Conservation (phyloP, 2,888 invertebrate species). For the Lasioglossum lativentre region DNA sequence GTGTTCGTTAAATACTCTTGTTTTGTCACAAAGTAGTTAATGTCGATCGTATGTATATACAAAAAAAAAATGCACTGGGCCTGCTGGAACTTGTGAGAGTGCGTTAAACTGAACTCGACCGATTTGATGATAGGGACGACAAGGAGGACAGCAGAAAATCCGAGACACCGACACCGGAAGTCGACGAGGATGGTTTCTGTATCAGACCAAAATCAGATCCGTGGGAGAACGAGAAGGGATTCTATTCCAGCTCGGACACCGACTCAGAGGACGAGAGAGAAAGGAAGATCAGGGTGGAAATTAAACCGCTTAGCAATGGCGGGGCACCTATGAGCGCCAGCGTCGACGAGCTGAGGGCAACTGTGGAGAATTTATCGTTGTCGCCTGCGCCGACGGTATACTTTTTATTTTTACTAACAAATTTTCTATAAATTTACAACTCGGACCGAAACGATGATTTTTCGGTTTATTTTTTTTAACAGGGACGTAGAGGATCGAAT, state of each 20-base stretch:
- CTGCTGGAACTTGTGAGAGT: constrained; percentile 67
- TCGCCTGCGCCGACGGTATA: constrained; percentile 91
- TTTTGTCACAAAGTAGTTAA: constrained; percentile 12
- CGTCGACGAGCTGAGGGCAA: constrained; percentile 96
- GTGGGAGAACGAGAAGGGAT: constrained; percentile 92
- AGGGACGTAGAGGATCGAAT: constrained; percentile 89
- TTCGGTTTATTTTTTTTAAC: constrained; percentile 34
- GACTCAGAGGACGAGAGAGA: constrained; percentile 95
- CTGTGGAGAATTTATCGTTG: constrained; percentile 95
- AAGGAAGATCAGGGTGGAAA: constrained; percentile 96
- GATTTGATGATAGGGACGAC: constrained; percentile 87
- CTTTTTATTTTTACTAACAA: constrained; percentile 73
- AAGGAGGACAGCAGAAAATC: constrained; percentile 87
- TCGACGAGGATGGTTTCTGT: constrained; percentile 97
- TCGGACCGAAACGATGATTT: too few relatives aligned
- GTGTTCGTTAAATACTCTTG: not conserved
- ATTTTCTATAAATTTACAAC: too few relatives aligned
- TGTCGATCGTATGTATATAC: not conserved
- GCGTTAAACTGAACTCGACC: constrained; percentile 31
- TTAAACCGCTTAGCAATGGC: constrained; percentile 96
- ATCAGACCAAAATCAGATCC: constrained; percentile 93
- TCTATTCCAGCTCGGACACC: constrained; percentile 94
- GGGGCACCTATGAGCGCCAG: constrained; percentile 96
- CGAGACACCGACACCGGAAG: constrained; percentile 89
- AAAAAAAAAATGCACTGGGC: constrained; percentile 72